A percentile compares a stretch with the other conserved stretches of the same genome.
Conservation (phyloP, 2,888 invertebrate species). For the Sclerodermus sp. region DNA sequence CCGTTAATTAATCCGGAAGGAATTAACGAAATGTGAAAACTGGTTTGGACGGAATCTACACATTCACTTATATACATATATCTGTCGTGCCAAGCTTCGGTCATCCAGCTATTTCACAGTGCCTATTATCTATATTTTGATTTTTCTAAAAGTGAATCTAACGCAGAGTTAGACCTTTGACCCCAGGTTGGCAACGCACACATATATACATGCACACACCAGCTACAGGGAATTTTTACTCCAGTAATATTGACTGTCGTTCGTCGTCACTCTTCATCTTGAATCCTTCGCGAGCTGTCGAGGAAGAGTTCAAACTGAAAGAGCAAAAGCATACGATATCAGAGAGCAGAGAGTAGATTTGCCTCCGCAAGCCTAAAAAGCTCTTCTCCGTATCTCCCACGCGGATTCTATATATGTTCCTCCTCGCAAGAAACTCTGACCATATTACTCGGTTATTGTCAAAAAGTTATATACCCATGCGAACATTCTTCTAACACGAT, state of each 20-base stretch:
- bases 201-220: slow-evolving; percentile 53
- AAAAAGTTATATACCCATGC: slow-evolving; percentile 45
- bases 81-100: slow-evolving; percentile 53
- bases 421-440: not conserved
- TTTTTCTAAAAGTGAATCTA: slow-evolving; percentile 33
- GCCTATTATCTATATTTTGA: slow-evolving; percentile 33
- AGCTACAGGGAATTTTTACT: slow-evolving; percentile 46
- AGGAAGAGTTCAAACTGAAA: slow-evolving; percentile 23
- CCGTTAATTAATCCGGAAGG: slow-evolving; percentile 20
- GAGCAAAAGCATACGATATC: slow-evolving; percentile 16
- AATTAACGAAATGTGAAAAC: slow-evolving; percentile 27
- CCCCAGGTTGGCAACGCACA: slow-evolving; percentile 52
- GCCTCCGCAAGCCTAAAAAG: slow-evolving; percentile 14
- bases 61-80: slow-evolving; percentile 56
- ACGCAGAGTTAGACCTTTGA: slow-evolving; percentile 28
- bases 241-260: slow-evolving; percentile 39
- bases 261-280: slow-evolving; percentile 41
- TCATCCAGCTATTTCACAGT: slow-evolving; percentile 39
- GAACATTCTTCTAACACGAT: slow-evolving; percentile 25
- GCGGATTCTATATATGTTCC: slow-evolving; percentile 22
- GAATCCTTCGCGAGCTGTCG: slow-evolving; percentile 19
- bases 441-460: slow-evolving; percentile 53
- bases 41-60: slow-evolving; percentile 58
- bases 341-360: slow-evolving; percentile 13
- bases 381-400: slow-evolving; percentile 12